These are phyloP conservation scores for Trissolcus brochymenae DNA, from an alignment of 2,888 invertebrate species.

Conservation along the genomic window DNA sequence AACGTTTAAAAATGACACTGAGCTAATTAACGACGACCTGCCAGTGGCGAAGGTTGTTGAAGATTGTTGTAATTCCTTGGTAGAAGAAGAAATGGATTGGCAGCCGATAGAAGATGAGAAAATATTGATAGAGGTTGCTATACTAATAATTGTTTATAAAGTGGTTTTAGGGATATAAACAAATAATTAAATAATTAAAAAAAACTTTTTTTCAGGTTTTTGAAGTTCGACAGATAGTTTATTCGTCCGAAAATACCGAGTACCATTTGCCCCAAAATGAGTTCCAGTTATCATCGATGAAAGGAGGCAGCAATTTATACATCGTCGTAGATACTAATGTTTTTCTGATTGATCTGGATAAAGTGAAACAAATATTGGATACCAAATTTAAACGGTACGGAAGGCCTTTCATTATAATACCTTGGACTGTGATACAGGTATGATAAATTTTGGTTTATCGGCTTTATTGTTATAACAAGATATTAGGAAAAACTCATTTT, in stretches of 20 bases:
- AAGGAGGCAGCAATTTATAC: conserved; percentile 62
- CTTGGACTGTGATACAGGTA: conserved; percentile 73
- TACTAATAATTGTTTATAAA: conserved; percentile 1
- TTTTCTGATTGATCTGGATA: conserved; percentile 70
- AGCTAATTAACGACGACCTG: not conserved
- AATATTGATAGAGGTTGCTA: conserved; percentile 65
- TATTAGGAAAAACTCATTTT: not conserved
- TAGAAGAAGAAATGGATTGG: conserved; percentile 75
- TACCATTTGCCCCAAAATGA: conserved; percentile 58
- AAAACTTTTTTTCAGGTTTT: conserved; percentile 63
- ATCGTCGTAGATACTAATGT: conserved; percentile 75
- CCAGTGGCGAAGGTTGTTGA: not conserved
- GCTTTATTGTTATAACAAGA: not conserved
- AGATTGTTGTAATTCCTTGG: conserved; percentile 44
- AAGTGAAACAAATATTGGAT: conserved; percentile 67
- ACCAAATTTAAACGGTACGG: conserved; percentile 65
- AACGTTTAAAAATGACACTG: not conserved
- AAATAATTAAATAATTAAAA: too few relatives aligned
- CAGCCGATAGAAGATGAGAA: conserved; percentile 72
- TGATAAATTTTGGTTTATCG: not conserved
- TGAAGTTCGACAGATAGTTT: conserved; percentile 66
- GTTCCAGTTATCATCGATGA: conserved; percentile 53
- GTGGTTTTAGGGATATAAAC: too few relatives aligned
- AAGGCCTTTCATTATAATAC: conserved; percentile 69
- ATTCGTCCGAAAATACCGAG: conserved; percentile 39